phyloP scores from a whole-genome alignment of 2,113 vertebrate species.

The Elanus axillaris region DNA sequence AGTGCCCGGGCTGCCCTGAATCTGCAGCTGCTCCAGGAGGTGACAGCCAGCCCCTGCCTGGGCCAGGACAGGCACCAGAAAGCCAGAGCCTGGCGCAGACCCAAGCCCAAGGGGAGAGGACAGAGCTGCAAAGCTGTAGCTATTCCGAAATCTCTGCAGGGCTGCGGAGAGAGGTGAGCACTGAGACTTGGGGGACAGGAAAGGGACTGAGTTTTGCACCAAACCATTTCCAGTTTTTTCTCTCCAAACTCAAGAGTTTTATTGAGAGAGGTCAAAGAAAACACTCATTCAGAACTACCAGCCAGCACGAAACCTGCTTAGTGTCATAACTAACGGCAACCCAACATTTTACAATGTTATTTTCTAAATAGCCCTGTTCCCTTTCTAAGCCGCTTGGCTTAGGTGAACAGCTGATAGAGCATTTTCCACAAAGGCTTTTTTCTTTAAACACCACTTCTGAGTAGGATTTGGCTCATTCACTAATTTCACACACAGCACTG shows the following conservation, averaged over 20 bases:
- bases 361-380: background rate
- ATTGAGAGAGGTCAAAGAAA: background rate
- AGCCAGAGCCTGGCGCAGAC: background rate
- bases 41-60: background rate
- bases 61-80: rapidly evolving
- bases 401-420: background rate
- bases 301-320: background rate
- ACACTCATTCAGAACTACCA: background rate
- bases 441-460: background rate
- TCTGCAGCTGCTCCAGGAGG: background rate
- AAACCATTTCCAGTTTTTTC: background rate
- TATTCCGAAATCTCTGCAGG: background rate
- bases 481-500: background rate
- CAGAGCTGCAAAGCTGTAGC: background rate
- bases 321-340: background rate
- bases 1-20: background rate
- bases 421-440: constrained; percentile 21
- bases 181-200: background rate
- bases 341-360: rapidly evolving
- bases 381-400: background rate
- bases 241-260: background rate
- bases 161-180: background rate
- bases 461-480: background rate
- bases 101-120: background rate
- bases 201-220: background rate